Percentiles rank a stretch among this genome's conserved stretches.
phyloP scores from a whole-genome alignment of 2,113 vertebrate species.

The Aspidoscelis tigris region DNA sequence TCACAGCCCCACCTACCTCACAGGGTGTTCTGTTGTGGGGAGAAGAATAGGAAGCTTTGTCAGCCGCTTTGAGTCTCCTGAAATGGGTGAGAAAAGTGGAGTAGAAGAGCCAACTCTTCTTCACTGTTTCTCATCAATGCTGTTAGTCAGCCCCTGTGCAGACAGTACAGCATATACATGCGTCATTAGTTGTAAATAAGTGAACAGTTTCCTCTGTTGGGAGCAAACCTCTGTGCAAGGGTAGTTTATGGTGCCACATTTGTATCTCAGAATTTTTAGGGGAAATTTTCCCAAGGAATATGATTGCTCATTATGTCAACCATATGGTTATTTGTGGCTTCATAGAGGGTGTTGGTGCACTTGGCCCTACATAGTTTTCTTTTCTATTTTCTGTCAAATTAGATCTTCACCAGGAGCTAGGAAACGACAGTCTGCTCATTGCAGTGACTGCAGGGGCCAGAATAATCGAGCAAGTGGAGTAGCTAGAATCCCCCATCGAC shows the following conservation, averaged over 20 bases:
- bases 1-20: no score
- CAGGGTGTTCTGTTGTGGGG: no score
- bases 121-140: background rate
- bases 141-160: background rate
- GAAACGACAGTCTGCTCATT: constrained; percentile 81
- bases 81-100: no score
- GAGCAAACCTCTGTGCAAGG: background rate
- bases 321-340: background rate
- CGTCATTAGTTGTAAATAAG: background rate
- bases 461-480: constrained; percentile 82
- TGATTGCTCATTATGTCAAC: background rate
- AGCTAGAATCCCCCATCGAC: constrained; percentile 80
- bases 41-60: no score
- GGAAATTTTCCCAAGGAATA: background rate
- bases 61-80: no score
- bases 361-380: constrained; percentile 43
- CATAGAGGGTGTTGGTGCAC: background rate
- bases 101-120: no score
- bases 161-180: background rate
- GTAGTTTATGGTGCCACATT: background rate
- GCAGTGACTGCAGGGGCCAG: constrained; percentile 84
- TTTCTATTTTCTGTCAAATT: constrained; percentile 56
- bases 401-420: constrained; percentile 85
- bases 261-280: background rate
- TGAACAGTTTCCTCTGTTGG: background rate